These are phyloP conservation scores for Trichogramma dendrolimi DNA, from an alignment of 2,888 invertebrate species.

Conservation along the genomic window DNA sequence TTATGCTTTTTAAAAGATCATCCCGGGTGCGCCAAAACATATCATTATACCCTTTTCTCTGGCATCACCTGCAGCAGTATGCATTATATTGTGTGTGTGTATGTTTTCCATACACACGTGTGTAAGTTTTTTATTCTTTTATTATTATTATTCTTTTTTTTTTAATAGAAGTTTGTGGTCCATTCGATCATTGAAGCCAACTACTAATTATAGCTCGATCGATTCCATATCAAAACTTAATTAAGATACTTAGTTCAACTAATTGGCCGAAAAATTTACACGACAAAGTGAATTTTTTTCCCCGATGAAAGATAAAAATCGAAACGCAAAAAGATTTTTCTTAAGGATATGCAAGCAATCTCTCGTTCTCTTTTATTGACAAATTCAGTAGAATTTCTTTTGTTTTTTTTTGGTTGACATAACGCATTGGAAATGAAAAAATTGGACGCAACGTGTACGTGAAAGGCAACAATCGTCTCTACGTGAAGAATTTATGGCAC, in stretches of 20 bases:
- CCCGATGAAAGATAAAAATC: too few relatives aligned
- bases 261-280: slow-evolving; percentile 11
- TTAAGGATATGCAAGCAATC: too few relatives aligned
- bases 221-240: slow-evolving; percentile 9
- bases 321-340: too few relatives aligned
- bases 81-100: too few relatives aligned
- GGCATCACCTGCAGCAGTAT: slow-evolving; percentile 4
- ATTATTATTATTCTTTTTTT: too few relatives aligned
- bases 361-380: too few relatives aligned
- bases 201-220: slow-evolving; percentile 12
- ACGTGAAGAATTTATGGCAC: too few relatives aligned
- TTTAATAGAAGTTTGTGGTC: slow-evolving; percentile 3
- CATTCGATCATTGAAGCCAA: slow-evolving; percentile 21
- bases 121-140: not conserved
- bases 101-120: not conserved
- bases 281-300: not conserved
- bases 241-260: slow-evolving; percentile 3
- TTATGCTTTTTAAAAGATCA: too few relatives aligned
- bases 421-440: not conserved
- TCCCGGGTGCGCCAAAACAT: too few relatives aligned
- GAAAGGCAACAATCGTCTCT: too few relatives aligned
- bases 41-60: not conserved
- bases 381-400: slow-evolving; percentile 2
- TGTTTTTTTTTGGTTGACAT: not conserved
- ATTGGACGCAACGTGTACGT: not conserved